Conservation (phyloP, 2,888 invertebrate species). For the Callinectes sapidus region DNA sequence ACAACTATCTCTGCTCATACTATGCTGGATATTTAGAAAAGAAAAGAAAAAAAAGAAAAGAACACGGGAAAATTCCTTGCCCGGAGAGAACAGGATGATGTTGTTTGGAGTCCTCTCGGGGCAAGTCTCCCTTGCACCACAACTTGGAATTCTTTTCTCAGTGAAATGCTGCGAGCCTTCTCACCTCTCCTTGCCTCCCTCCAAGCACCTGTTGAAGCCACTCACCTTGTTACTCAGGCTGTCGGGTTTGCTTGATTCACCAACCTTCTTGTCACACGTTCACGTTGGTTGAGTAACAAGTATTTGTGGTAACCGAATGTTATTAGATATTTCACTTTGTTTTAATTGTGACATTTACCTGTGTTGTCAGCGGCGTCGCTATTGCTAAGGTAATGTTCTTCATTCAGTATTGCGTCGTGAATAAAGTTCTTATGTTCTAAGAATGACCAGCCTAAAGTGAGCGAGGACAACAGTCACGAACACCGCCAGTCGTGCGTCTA, state of each 20-base stretch:
- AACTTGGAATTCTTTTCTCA: neutral
- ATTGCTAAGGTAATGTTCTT: neutral
- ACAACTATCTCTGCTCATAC: neutral
- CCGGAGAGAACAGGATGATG: neutral
- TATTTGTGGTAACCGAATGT: neutral
- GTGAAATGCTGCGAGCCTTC: neutral
- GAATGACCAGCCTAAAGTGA: neutral
- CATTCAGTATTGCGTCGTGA: neutral
- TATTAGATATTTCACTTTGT: neutral
- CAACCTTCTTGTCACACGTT: neutral
- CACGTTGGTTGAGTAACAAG: neutral
- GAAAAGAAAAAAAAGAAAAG: neutral
- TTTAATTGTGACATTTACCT: neutral
- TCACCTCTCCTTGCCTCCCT: neutral
- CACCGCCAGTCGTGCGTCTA: neutral
- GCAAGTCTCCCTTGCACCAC: neutral
- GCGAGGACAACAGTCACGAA: neutral
- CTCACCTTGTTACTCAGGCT: neutral
- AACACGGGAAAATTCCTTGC: neutral
- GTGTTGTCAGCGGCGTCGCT: neutral
- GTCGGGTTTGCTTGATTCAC: conserved; percentile 4
- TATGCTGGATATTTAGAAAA: neutral
- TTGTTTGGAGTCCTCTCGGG: neutral
- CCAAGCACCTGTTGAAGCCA: conserved; percentile 18
- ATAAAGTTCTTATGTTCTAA: neutral